Evolutionary conservation across 1,140 invertebrate species (phyloP).

Genomic region (Euura saliciscinereae): DNA sequence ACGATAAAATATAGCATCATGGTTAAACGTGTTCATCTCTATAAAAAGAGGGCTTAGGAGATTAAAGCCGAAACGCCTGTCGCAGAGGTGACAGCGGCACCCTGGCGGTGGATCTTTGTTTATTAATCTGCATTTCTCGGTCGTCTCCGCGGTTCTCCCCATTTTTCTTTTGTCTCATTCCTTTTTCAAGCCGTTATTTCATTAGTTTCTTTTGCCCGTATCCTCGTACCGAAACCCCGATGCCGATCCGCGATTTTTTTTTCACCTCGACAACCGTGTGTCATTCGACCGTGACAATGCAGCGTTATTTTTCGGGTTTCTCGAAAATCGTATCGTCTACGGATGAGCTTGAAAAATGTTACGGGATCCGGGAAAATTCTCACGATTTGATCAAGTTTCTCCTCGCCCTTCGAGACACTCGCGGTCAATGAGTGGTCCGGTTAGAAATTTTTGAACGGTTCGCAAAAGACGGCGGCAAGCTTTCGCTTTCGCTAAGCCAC

Average conservation of each 20-base stretch:
- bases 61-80: constrained; percentile 17
- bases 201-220: too few species aligned
- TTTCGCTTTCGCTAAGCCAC: constrained; percentile 4
- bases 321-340: too few species aligned
- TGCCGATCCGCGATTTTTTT: constrained; percentile 26
- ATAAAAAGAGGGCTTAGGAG: constrained; percentile 8
- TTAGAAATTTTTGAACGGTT: neutral
- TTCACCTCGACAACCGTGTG: constrained; percentile 51
- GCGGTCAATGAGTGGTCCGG: too few species aligned
- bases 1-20: neutral
- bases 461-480: constrained; percentile 1
- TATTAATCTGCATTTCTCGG: constrained; percentile 39
- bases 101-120: constrained; percentile 29
- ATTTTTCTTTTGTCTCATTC: neutral
- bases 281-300: constrained; percentile 53
- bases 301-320: constrained; percentile 47
- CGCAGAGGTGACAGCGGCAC: constrained; percentile 10
- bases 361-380: neutral
- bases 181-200: neutral
- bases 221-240: too few species aligned
- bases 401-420: neutral
- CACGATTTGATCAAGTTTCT: neutral
- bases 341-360: too few species aligned
- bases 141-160: neutral
- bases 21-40: constrained; percentile 1